phyloP scores from a whole-genome alignment of 2,113 vertebrate species.

The Anguilla rostrata region DNA sequence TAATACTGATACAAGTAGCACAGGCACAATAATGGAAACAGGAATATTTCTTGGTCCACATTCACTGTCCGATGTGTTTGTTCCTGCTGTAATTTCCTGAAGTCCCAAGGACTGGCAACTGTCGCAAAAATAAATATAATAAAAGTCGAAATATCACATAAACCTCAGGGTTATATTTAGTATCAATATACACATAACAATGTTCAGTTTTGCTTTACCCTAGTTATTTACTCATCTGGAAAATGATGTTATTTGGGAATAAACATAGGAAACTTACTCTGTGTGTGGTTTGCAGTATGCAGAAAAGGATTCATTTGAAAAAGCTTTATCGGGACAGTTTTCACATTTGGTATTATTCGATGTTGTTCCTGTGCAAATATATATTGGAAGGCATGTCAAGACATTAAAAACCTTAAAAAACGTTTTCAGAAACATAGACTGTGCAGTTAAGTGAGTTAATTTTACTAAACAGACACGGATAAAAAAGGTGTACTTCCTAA shows the following conservation, averaged over 20 bases:
- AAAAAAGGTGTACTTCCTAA: too few relatives aligned
- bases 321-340: slow-evolving; percentile 13
- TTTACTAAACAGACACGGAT: too few relatives aligned
- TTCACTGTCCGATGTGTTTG: too few relatives aligned
- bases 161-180: not conserved
- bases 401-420: not conserved
- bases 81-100: not conserved
- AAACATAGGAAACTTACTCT: slow-evolving; percentile 16
- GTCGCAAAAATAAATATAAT: not conserved
- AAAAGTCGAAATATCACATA: not conserved
- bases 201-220: not conserved
- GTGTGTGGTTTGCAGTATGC: slow-evolving; percentile 20
- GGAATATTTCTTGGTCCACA: too few relatives aligned
- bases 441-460: not conserved
- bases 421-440: not conserved
- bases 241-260: not conserved
- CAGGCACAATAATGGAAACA: too few relatives aligned
- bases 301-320: slow-evolving; percentile 22
- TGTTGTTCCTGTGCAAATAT: slow-evolving; percentile 27
- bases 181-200: not conserved
- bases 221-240: not conserved
- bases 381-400: not conserved
- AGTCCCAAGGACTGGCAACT: slow-evolving; percentile 22
- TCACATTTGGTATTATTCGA: slow-evolving; percentile 22
- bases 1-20: too few relatives aligned